These are phyloP conservation scores for Holothuria scabra DNA, from an alignment of 53 echinoderm and acorn worm genomes.

Conservation along the genomic window DNA sequence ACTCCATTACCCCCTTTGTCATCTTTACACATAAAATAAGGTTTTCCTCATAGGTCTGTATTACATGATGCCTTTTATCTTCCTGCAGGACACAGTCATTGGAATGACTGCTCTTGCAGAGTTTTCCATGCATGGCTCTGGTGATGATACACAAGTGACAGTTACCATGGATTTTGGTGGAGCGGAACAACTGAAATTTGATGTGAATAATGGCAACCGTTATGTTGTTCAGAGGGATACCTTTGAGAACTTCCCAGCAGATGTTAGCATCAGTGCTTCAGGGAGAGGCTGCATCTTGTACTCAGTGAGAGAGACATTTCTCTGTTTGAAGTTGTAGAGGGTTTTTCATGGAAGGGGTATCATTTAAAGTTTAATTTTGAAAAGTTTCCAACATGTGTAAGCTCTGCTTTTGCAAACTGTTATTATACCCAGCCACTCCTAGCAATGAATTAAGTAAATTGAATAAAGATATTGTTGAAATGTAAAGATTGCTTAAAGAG, in stretches of 20 bases:
- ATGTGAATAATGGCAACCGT: slow-evolving; percentile 21
- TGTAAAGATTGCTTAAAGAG: no score
- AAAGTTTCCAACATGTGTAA: no score
- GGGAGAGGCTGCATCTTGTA: slow-evolving; percentile 26
- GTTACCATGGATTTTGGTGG: slow-evolving; percentile 31
- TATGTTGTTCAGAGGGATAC: slow-evolving; percentile 5
- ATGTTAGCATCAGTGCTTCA: slow-evolving; percentile 3
- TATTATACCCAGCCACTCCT: no score
- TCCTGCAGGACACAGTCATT: slow-evolving; percentile 83
- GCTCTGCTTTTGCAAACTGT: no score
- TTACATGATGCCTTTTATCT: background rate
- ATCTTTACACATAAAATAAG: no score
- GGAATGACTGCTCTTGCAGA: slow-evolving; percentile 81
- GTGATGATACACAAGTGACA: background rate
- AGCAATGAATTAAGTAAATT: no score
- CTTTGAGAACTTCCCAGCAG: slow-evolving; percentile 33
- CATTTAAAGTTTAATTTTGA: no score
- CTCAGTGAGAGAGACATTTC: background rate
- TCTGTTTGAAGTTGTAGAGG: no score
- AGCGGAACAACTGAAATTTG: background rate
- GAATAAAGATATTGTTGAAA: no score
- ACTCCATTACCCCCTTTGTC: no score
- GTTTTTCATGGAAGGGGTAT: no score
- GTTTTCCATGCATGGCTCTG: slow-evolving; percentile 61
- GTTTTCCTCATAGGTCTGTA: background rate